These are phyloP conservation scores for Corydoras maculifer DNA, from an alignment of 2,113 vertebrate species.

Conservation along the genomic window DNA sequence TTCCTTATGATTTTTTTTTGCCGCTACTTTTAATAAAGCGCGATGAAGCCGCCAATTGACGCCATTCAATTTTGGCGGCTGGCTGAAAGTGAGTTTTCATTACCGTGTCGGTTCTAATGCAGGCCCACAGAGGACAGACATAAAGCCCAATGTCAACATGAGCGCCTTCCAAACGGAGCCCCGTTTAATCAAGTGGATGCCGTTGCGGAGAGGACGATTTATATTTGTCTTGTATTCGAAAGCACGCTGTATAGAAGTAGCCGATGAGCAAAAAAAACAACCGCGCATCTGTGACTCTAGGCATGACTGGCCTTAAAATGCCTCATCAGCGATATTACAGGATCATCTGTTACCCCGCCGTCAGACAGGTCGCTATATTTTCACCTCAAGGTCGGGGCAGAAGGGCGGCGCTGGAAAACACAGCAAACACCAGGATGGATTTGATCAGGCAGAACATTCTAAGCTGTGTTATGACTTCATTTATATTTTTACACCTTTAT, in stretches of 20 bases:
- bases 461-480: too few relatives aligned
- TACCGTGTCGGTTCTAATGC: conserved; percentile 33
- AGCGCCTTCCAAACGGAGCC: conserved; percentile 20
- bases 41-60: conserved; percentile 24
- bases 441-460: neutral
- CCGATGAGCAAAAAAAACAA: too few relatives aligned
- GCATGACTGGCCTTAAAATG: conserved; percentile 16
- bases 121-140: conserved; percentile 19
- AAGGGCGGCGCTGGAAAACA: neutral
- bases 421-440: neutral
- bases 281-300: conserved; percentile 21
- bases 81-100: conserved; percentile 35
- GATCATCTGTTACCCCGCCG: conserved; percentile 1
- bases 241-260: neutral
- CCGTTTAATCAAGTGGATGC: conserved; percentile 24
- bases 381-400: conserved; percentile 23
- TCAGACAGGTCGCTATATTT: conserved; percentile 12
- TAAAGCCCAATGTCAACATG: conserved; percentile 24
- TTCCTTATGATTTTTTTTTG: conserved; percentile 23
- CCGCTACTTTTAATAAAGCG: conserved; percentile 34
- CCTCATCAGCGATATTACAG: conserved; percentile 23
- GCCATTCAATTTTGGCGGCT: conserved; percentile 28
- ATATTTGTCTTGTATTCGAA: conserved; percentile 16
- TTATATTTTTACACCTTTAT: too few relatives aligned
- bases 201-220: conserved; percentile 18